Base-by-base conservation (phyloP, 2,888 invertebrate species). In the Furcula furcula region DNA sequence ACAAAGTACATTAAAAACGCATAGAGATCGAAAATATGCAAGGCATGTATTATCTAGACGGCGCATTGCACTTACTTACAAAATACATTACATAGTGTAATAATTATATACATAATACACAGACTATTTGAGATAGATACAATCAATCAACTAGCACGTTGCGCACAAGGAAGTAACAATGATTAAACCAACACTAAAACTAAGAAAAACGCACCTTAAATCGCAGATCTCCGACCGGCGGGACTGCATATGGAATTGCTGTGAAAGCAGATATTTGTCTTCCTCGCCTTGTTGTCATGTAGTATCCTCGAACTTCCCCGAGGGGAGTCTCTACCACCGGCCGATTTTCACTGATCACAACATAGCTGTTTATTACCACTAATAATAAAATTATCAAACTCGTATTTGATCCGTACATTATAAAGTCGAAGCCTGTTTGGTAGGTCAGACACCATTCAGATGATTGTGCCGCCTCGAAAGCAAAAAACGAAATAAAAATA, bases 221-320 rank as follows among this genome's bases (percentile, higher is more conserved):
- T 55, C 93, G 81, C 5, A 93, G 74, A 2, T 91, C 77, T 7
- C 87, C 91, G 2, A 93, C 25, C 0, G 93, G 93, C 1, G 93
- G 91, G 36, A 83, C 56, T 0, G 93, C 93, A 57, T 91, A 93
- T 0, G 93, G 93, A 26, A 93, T 82, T 2, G 92, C 90, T 34
- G 92, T 90, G 58, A 92, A 93, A 0, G 91, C 92, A 0, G 90
- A 75, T 54, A 93, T 89, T 43, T 86, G 77, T 40, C 90, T 84
- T 0, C 92, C 92, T 14, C 72, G 84, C 41, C 91, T 85, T 0
- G 91, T 90, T 40, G 75, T 81, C 76, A 92, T 75, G 40, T 81
- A 85, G 43, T 83, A 82, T 2, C 93, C 93, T 12, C 79, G 69
- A 15, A 93, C 64, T 23, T 84, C 81, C 0, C 93, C 93, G 32